Conservation (phyloP, 2,113 vertebrate species). For the Ceyx margarethae region DNA sequence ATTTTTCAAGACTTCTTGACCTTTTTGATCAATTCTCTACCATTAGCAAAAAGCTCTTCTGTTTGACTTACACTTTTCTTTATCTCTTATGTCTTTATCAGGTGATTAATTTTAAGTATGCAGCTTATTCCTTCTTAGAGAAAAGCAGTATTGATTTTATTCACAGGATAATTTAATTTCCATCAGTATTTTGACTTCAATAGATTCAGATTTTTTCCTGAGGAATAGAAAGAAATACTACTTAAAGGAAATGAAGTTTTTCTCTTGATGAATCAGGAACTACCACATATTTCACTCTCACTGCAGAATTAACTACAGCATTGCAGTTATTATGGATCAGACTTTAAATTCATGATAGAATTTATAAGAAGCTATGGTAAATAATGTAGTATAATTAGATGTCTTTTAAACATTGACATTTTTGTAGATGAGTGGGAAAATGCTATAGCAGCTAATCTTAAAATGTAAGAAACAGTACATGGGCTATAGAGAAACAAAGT, state of each 20-base stretch:
- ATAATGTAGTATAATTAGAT: background rate
- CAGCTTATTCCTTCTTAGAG: background rate
- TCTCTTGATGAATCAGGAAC: background rate
- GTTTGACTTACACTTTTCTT: background rate
- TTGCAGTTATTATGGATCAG: background rate
- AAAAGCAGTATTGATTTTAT: conserved; percentile 29
- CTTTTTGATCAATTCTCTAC: background rate
- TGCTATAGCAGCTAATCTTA: background rate
- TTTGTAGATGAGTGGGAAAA: background rate
- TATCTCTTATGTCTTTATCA: conserved; percentile 10
- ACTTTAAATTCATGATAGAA: background rate
- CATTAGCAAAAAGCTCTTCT: background rate
- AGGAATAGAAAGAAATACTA: background rate
- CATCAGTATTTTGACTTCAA: background rate
- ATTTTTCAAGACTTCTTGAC: background rate
- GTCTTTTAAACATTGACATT: background rate
- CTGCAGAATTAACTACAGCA: background rate
- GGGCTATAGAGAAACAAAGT: background rate
- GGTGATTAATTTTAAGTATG: conserved; percentile 13
- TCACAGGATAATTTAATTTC: conserved; percentile 21
- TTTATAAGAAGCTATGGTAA: background rate
- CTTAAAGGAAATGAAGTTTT: conserved; percentile 4
- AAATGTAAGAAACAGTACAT: background rate
- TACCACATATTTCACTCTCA: background rate
- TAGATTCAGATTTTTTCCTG: background rate